These are phyloP conservation scores for Dendrocopos noguchii DNA, from an alignment of 2,113 vertebrate genomes.

Conservation along the genomic window DNA sequence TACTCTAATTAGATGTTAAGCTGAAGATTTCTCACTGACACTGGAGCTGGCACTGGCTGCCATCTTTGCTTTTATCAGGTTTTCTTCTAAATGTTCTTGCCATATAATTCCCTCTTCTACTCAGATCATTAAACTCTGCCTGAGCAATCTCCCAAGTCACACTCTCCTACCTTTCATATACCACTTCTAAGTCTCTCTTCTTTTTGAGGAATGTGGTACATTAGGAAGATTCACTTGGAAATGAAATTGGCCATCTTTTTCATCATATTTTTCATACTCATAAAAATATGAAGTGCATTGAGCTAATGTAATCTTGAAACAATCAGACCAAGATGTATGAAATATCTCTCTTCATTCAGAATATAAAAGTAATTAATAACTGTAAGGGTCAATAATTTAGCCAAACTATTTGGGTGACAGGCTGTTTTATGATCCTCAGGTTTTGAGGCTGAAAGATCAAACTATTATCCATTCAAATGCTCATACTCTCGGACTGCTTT, in stretches of 20 bases:
- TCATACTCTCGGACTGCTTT: slow-evolving; percentile 9
- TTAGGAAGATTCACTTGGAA: neutral
- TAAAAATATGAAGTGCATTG: neutral
- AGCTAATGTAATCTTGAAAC: neutral
- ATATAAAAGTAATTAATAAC: slow-evolving; percentile 8
- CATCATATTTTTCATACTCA: slow-evolving; percentile 10
- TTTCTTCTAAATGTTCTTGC: slow-evolving; percentile 4
- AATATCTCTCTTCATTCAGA: neutral
- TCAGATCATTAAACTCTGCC: neutral
- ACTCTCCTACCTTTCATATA: neutral
- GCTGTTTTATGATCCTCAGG: neutral
- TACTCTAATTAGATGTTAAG: neutral
- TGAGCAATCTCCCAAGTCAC: neutral
- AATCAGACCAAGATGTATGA: neutral
- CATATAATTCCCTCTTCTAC: neutral
- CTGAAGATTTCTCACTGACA: neutral
- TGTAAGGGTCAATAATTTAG: neutral
- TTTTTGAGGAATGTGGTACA: neutral
- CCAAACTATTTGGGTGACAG: neutral
- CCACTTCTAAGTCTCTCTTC: neutral
- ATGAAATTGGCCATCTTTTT: neutral
- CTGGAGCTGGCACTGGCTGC: neutral
- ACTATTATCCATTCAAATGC: neutral
- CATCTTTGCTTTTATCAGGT: neutral
- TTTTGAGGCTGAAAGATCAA: neutral